phyloP scores from a whole-genome alignment of 37 sponge, comb jelly and placozoan genomes.

The Tethya wilhelma region DNA sequence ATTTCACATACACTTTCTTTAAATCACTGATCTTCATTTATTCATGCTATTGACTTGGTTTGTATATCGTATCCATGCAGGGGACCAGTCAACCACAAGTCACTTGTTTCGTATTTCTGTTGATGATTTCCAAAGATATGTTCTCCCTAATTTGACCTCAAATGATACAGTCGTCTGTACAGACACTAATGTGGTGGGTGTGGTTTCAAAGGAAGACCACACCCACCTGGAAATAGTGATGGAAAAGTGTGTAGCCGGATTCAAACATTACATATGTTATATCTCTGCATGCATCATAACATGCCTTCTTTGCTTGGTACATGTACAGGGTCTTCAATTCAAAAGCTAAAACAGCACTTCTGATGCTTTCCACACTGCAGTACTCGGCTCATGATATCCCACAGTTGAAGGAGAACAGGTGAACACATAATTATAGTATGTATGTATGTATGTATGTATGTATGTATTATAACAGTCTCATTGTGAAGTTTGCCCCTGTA shows the following conservation, averaged over 20 bases:
- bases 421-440: too few relatives aligned
- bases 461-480: not conserved
- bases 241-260: constrained; percentile 32
- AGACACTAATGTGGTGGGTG: not conserved
- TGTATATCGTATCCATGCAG: constrained; percentile 4
- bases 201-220: not conserved
- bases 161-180: constrained; percentile 47
- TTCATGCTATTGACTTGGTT: not conserved
- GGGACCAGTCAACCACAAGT: constrained; percentile 27
- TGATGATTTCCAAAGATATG: constrained; percentile 45
- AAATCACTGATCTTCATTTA: not conserved
- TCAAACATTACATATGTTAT: too few relatives aligned
- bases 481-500: too few relatives aligned
- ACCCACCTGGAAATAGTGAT: not conserved
- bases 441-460: too few relatives aligned
- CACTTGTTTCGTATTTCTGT: constrained; percentile 46
- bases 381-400: too few relatives aligned
- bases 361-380: too few relatives aligned
- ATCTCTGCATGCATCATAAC: too few relatives aligned
- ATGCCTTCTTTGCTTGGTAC: too few relatives aligned
- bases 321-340: too few relatives aligned
- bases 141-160: constrained; percentile 42
- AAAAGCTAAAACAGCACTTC: too few relatives aligned
- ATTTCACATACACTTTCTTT: not conserved
- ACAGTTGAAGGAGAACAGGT: too few relatives aligned